Evolutionary conservation across 2,888 invertebrate genomes (phyloP), one percentile per base, ranked within the genome.

Genomic region (Toxonevra muliebris): DNA sequence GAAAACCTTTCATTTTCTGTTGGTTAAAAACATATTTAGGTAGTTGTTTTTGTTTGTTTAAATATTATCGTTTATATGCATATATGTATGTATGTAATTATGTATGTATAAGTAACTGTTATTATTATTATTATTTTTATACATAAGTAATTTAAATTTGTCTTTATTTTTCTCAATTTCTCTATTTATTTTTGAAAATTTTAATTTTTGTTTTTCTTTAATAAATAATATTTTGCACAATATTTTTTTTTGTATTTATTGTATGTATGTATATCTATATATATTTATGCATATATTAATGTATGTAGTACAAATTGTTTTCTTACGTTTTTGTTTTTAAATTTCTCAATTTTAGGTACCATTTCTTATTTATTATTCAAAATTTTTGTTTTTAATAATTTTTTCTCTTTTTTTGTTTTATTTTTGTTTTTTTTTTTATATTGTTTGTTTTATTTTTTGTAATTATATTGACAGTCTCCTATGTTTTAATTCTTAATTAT

Each of bases 381-480:
- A 30, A 4, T 11, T 41, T 63, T 63, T 65, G 52, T 64, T 68
- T 59, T 17, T 66, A 66, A 52, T 62, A 61, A 30, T 64, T 65
- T 61, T 15, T 64, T 15, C 52, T 12, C 42, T 59, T 63, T 58
- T 62, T 67, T 59, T 41, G 45, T 17, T 19, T 68, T 68, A 57
- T 57, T 68, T 61, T 65, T 66, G 61, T 52, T 66, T 30, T 20
- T 63, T 55, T 43, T 20, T 43, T 53, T 55, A 55, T 43, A 20
- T 67, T 65, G n/a, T n/a, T 62, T 60, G 13, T 57, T 65, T 69
- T 69, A 70, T 43, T 43, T 48, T 66, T 69, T 66, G 60, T 58
- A 68, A 73, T 68, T 65, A 66, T 70, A 69, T 73, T 74, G 74
- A 76, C 75, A 76, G 74, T 76, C 75, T 76, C 75, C 72, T 74